phyloP scores from a whole-genome alignment of 2,113 vertebrate genomes.

The Eulacestoma nigropectus region DNA sequence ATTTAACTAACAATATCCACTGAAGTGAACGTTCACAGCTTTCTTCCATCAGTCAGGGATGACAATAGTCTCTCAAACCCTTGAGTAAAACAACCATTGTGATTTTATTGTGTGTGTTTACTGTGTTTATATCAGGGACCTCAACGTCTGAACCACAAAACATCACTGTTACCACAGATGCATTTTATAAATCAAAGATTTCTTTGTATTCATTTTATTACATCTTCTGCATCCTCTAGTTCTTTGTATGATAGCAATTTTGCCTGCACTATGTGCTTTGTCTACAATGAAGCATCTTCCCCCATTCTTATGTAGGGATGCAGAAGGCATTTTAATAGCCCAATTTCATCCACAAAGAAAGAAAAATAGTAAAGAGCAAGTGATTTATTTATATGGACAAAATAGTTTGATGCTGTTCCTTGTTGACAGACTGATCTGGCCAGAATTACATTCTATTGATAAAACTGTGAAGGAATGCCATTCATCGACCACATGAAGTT shows the following conservation, averaged over 20 bases:
- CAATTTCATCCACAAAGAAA: conserved; percentile 31
- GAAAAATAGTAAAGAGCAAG: conserved; percentile 55
- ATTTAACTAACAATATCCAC: not conserved
- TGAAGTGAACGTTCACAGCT: not conserved
- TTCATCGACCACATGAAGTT: conserved; percentile 56
- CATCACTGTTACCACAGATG: not conserved
- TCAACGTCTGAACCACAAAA: not conserved
- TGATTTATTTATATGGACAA: conserved; percentile 69
- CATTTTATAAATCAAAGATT: not conserved
- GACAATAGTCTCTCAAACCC: not conserved
- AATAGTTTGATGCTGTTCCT: conserved; percentile 62
- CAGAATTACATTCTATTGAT: conserved; percentile 68
- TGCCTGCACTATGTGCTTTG: not conserved
- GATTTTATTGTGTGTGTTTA: not conserved
- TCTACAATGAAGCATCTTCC: not conserved
- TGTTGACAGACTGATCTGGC: conserved; percentile 66
- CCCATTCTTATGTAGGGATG: not conserved
- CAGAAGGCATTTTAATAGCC: conserved; percentile 4
- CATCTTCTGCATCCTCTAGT: not conserved
- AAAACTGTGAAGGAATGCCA: conserved; percentile 71
- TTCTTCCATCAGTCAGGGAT: not conserved
- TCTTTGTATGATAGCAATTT: not conserved
- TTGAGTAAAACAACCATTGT: not conserved
- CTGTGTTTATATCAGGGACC: not conserved
- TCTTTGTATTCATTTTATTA: not conserved